Percentiles rank a stretch among this genome's conserved stretches.
phyloP scores from a whole-genome alignment of 2,888 invertebrate genomes.

The Stictocephala bisonia region DNA sequence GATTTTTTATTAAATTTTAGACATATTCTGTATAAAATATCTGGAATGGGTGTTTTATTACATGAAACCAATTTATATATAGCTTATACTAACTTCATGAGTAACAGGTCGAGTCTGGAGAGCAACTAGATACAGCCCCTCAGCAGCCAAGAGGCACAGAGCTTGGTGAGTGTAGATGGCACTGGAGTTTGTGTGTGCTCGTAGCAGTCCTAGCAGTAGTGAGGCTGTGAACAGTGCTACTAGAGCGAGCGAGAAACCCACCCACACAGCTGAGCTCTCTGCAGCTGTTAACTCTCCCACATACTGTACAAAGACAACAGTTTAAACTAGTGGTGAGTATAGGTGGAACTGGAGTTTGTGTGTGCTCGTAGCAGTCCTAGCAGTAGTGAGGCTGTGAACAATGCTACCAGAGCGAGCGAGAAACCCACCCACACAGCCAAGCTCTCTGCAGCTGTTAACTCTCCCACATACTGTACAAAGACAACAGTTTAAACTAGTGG shows the following conservation, averaged over 20 bases:
- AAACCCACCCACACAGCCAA: slow-evolving; percentile 92
- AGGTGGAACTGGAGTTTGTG: slow-evolving; percentile 75
- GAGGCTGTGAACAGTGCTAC: slow-evolving; percentile 83
- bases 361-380: slow-evolving; percentile 85
- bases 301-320: too few species aligned
- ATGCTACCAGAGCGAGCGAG: slow-evolving; percentile 82
- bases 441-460: slow-evolving; percentile 86
- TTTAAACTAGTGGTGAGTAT: too few species aligned
- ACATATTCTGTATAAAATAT: too few species aligned
- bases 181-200: slow-evolving; percentile 87
- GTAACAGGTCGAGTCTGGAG: slow-evolving; percentile 85
- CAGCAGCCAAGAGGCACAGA: slow-evolving; percentile 88
- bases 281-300: slow-evolving; percentile 88
- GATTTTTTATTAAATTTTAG: too few species aligned
- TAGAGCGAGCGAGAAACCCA: slow-evolving; percentile 86
- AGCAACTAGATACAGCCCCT: slow-evolving; percentile 87
- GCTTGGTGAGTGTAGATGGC: slow-evolving; percentile 94
- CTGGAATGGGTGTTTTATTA: too few species aligned
- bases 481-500: too few species aligned
- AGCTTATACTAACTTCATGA: too few species aligned
- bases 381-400: slow-evolving; percentile 82
- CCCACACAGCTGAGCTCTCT: slow-evolving; percentile 89
- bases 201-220: slow-evolving; percentile 81
- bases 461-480: slow-evolving; percentile 83
- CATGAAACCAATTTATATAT: too few species aligned